Conservation (phyloP, 2,888 invertebrate species). For the Chalcis sispes region DNA sequence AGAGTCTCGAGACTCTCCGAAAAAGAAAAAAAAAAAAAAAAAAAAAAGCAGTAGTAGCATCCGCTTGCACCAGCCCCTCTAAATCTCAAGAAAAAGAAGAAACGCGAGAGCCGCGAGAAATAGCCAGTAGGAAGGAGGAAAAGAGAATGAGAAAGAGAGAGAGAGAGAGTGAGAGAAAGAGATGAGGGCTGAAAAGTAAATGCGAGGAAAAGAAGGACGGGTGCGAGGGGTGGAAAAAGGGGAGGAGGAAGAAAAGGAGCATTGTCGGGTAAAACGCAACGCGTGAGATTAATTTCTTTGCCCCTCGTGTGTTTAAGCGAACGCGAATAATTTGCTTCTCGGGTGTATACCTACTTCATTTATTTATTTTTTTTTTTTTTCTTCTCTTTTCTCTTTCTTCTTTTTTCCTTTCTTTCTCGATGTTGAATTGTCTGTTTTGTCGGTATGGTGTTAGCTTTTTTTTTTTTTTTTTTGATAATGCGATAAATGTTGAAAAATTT, state of each 20-base stretch:
- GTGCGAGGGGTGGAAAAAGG: slow-evolving; percentile 7
- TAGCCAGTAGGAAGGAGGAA: no score
- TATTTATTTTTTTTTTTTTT: no score
- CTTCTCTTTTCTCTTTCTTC: background rate
- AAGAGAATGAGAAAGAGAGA: no score
- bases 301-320: no score
- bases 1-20: slow-evolving; percentile 24
- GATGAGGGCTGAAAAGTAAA: background rate
- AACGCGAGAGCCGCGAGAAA: slow-evolving; percentile 5
- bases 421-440: background rate
- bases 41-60: slow-evolving; percentile 5
- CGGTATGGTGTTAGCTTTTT: background rate
- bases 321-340: no score
- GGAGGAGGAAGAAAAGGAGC: slow-evolving; percentile 18
- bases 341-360: no score
- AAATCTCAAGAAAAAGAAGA: slow-evolving; percentile 14
- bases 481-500: no score
- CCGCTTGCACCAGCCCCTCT: slow-evolving; percentile 19
- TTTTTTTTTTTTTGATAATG: no score
- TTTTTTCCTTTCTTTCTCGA: background rate
- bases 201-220: background rate
- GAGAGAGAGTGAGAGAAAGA: no score
- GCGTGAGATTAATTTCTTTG: slow-evolving; percentile 5
- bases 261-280: slow-evolving; percentile 27
- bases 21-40: background rate